phyloP scores from a whole-genome alignment of 2,797 vertebrate genomes.

The Crocodylus rhombifer region DNA sequence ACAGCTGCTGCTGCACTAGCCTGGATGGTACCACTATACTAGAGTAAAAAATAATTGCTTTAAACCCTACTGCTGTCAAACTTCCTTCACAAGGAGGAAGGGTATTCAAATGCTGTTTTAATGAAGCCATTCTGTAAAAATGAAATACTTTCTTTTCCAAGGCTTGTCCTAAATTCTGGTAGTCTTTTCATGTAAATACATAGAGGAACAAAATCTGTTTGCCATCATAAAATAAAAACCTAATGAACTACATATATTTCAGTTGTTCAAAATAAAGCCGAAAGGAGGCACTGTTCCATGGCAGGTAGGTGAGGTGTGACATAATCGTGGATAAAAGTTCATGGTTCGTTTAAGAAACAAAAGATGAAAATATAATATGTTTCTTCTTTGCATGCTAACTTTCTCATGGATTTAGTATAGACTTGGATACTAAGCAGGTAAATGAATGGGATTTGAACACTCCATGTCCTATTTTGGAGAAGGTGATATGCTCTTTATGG shows the following conservation, averaged over 20 bases:
- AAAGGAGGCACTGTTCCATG: background rate
- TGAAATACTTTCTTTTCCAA: background rate
- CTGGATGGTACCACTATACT: accelerated
- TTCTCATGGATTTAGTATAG: background rate
- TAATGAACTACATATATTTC: background rate
- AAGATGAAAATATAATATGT: background rate
- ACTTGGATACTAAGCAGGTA: background rate
- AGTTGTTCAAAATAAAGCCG: background rate
- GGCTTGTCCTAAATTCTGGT: background rate
- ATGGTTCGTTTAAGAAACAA: background rate
- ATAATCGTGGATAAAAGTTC: background rate
- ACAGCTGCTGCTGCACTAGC: background rate
- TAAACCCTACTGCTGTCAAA: background rate
- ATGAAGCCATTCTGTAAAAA: background rate
- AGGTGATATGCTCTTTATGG: background rate
- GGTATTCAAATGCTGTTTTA: background rate
- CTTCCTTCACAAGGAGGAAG: background rate
- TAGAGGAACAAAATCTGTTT: background rate
- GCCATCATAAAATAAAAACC: background rate
- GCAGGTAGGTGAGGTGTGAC: no score
- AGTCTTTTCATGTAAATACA: background rate
- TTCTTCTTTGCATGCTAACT: background rate
- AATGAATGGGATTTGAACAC: background rate
- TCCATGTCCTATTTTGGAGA: background rate
- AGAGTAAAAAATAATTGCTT: background rate